Percentiles rank a stretch among this genome's conserved stretches.
phyloP scores from a whole-genome alignment of 2,888 invertebrate species.

The Acleris cristana region DNA sequence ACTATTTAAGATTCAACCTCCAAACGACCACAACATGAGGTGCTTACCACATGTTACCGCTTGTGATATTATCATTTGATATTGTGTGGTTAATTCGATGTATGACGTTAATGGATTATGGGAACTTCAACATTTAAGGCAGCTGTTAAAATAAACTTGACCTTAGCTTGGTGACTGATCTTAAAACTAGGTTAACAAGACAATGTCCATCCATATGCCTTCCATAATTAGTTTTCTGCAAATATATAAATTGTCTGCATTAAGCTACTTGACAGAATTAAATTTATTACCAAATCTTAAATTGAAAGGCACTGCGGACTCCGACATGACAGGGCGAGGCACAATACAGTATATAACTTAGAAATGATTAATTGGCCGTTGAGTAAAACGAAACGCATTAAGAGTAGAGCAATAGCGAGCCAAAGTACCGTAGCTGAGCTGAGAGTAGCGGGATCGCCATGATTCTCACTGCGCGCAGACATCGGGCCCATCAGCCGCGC shows the following conservation, averaged over 20 bases:
- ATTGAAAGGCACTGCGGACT: constrained; percentile 23
- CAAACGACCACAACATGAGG: constrained; percentile 50
- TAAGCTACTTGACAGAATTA: constrained; percentile 15
- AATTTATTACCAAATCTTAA: constrained; percentile 21
- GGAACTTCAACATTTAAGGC: constrained; percentile 53
- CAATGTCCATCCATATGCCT: not conserved
- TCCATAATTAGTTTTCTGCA: too few species aligned
- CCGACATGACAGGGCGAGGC: constrained; percentile 22
- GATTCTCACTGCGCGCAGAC: constrained; percentile 65
- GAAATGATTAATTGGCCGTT: constrained; percentile 75
- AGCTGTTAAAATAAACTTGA: constrained; percentile 46
- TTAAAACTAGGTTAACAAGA: constrained; percentile 18
- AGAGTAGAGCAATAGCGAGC: constrained; percentile 67
- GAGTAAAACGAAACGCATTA: constrained; percentile 75
- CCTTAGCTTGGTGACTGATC: constrained; percentile 18
- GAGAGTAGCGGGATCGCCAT: constrained; percentile 74
- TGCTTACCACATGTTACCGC: constrained; percentile 71
- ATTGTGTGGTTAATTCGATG: constrained; percentile 63
- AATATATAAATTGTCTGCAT: not conserved
- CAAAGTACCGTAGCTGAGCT: constrained; percentile 78
- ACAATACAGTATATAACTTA: constrained; percentile 51
- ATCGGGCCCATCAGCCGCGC: constrained; percentile 43
- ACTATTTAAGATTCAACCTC: constrained; percentile 67
- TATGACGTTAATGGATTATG: constrained; percentile 60
- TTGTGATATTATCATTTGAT: constrained; percentile 65